Base-by-base conservation (phyloP, 2,797 vertebrate species). In the Notolepis coatsorum region DNA sequence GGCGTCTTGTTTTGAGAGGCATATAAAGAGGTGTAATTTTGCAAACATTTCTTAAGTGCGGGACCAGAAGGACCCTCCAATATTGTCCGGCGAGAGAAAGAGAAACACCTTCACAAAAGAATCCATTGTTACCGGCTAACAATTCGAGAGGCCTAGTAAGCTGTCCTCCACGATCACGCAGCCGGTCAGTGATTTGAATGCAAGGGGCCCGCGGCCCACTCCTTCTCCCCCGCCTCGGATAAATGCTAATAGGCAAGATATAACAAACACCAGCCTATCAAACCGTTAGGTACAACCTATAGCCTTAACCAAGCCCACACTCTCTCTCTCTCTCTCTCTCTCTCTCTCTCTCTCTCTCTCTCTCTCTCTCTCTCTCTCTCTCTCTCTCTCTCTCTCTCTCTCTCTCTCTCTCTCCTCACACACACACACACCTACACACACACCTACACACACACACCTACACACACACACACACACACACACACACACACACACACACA, bases 41-140 rank as follows among this genome's bases (percentile, higher is more conserved):
- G 93, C 93, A 95, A 96, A 95, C 94, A 94, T 94, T 93, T 92
- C 91, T 93, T 92, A 94, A 94, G 92, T 91, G 93, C 89, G 62
- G 65, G 65, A 77, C 88, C 90, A 93, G 92, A 93, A 95, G 94
- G 90, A 85, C 91, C 87, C 92, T 94, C 91, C 52, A 90, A 93
- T 71, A 77, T 90, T 93, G 92, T 92, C 88, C 82, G 79, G 69
- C 67, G 82, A 89, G 89, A 95, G 93, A 93, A 94, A 94, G 92
- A 91, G 92, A 93, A 93, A 91, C 94, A 93, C 92, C 74, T 92
- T 85, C 90, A 94, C 93, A 95, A 95, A 94, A 85, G 92, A 84
- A 89, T 80, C 89, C 86, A 94, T 94, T 95, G 92, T 90, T 85
- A 78, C 74, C 45, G 25, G 57, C 42, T 87, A 88, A 91, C 91